Evolutionary conservation across 2,888 invertebrate genomes (phyloP), one percentile per base, ranked within the genome.

Genomic region (Sthenelais limicola): DNA sequence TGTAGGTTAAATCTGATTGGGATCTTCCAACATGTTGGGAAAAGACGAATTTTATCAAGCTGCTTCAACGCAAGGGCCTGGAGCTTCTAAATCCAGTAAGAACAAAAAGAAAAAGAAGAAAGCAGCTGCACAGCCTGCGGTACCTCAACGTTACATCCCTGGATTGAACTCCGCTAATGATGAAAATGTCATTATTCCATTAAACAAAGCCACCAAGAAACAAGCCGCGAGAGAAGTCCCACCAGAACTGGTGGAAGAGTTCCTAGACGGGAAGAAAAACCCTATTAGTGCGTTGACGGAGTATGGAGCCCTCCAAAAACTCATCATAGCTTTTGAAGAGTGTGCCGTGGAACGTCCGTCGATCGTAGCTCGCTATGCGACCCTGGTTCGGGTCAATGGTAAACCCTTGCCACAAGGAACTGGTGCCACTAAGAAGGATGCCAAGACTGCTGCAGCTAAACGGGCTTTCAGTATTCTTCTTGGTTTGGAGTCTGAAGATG

Each of bases 361-460:
- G 5, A 58, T 80, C 5, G 54, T 75, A 0, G 79, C 77, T 43
- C 80, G 76, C 62, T 86, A 84, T 79, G 85, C 83, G 18, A 73
- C 71, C 47, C 76, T 77, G 49, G 84, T 83, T 56, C 74, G 74
- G 4, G 76, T 86, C 1, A 78, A 84, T 69, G 83, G 82, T 5
- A 72, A 70, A 51, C 33, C 72, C 7, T 76, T 73, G 38, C 78
- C 76, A 2, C 72, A 75, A 33, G 79, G 87, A 15, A 75, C 76
- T 0, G 86, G 84, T 1, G 79, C 76, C 24, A 86, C 82, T 0
- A 87, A 86, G 75, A 86, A 86, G 71, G 85, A 86, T 12, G 86
- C 87, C 0, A 86, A 86, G 75, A 80, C 81, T 1, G 74, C 76
- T 4, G 82, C 85, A 3, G 85, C 86, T 3, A 79, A 75, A 24